Evolutionary conservation across 2,888 invertebrate genomes (phyloP).

Genomic region (Mythimna lalbum): DNA sequence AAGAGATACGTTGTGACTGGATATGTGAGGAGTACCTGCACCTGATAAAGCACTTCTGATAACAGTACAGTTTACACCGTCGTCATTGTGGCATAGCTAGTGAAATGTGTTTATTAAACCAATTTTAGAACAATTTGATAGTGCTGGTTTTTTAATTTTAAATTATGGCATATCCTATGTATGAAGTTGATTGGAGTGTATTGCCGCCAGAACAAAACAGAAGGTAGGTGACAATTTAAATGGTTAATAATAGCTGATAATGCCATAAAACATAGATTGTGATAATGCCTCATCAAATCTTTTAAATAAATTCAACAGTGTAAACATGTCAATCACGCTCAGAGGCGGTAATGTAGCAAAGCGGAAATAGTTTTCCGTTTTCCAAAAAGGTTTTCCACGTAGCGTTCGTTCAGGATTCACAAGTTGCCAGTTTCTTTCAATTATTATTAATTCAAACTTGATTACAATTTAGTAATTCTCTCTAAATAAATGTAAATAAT

Average conservation of each 20-base stretch:
- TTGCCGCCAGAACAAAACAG: conserved; percentile 96
- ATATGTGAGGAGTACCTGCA: conserved; percentile 87
- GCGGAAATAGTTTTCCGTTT: conserved; percentile 60
- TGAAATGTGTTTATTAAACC: conserved; percentile 84
- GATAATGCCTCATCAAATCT: conserved; percentile 45
- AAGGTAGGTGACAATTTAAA: conserved; percentile 90
- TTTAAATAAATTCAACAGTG: conserved; percentile 31
- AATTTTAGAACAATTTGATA: conserved; percentile 72
- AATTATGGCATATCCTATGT: conserved; percentile 90
- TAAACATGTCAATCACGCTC: conserved; percentile 56
- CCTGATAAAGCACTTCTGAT: conserved; percentile 89
- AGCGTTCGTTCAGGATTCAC: conserved; percentile 74
- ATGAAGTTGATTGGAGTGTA: conserved; percentile 96
- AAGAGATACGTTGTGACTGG: conserved; percentile 89
- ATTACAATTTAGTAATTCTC: conserved; percentile 32
- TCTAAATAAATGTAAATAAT: not conserved
- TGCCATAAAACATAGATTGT: conserved; percentile 37
- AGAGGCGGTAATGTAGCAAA: conserved; percentile 32
- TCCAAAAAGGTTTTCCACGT: conserved; percentile 75
- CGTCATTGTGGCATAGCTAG: conserved; percentile 80
- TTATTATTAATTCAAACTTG: conserved; percentile 2
- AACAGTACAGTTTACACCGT: conserved; percentile 87
- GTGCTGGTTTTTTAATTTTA: conserved; percentile 69
- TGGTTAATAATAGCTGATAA: conserved; percentile 28
- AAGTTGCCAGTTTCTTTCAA: conserved; percentile 49